Evolutionary conservation across 2,888 invertebrate species (phyloP), one percentile per base, ranked within the genome.

Genomic region (Drosophila nigritarsus): DNA sequence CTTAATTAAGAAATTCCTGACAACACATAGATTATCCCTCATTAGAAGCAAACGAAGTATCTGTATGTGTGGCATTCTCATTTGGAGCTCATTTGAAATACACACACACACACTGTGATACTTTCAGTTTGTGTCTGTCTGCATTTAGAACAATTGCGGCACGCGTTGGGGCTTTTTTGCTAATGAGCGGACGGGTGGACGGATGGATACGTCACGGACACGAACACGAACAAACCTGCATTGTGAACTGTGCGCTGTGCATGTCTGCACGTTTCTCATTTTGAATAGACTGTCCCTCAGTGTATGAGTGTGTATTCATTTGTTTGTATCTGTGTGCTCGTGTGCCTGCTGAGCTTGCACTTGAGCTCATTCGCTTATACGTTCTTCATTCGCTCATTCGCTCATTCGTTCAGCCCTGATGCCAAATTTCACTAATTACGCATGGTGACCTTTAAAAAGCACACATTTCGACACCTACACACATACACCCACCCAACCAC

Each of bases 351-450:
- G 75, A 64, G 68, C 70, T 65, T 78, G 77, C 75, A 78, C 73
- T 75, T 73, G 74, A 80, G 81, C 81, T 71, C 76, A 78, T 77
- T 80, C 80, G 68, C 54, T 68, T 62, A 71, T 30, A 64, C 36
- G 42, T 61, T 55, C 27, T 29, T 73, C 62, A 63, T 70, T 76
- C 79, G 55, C 32, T 60, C 30, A 30, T 30, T 30, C 30, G 30
- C 32, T 56, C 30, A 30, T 30, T 30, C 30, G 30, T 9, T 65
- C 63, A 78, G 82, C 82, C 59, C 62, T 78, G 82, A 78, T 89
- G 85, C 87, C 78, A 75, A 86, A 84, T 85, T 90, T 90, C 82
- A 90, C 89, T 86, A 87, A 90, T 88, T 90, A 88, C 90, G 75
- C 74, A 67, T 48, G 65, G 62, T 76, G 78, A 78, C 78, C 78